phyloP scores from a whole-genome alignment of 2,113 vertebrate genomes.

The Cisticola juncidis region DNA sequence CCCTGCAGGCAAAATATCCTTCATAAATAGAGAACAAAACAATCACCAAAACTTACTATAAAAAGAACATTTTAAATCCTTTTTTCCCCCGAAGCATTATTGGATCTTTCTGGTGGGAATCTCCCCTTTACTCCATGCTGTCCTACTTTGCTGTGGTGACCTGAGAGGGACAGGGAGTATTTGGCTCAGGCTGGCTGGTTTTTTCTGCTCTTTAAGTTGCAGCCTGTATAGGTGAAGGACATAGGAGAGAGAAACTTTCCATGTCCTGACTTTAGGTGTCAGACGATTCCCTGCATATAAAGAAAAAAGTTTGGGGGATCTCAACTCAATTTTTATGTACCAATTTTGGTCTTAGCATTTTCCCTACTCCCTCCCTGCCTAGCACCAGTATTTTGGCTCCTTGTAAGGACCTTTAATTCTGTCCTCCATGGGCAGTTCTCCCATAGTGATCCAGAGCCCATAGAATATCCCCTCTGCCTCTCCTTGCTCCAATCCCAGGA shows the following conservation, averaged over 20 bases:
- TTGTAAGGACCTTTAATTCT: background rate
- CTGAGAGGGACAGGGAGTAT: background rate
- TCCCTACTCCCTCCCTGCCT: background rate
- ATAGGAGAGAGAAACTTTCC: background rate
- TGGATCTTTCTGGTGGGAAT: background rate
- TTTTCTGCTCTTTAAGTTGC: background rate
- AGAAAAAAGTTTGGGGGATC: background rate
- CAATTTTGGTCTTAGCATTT: background rate
- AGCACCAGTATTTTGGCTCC: background rate
- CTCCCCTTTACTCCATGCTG: background rate
- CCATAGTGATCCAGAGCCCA: background rate
- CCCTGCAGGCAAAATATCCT: background rate
- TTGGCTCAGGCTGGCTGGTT: background rate
- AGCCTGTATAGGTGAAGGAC: background rate
- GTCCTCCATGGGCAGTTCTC: background rate
- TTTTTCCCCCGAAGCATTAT: background rate
- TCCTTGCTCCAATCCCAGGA: background rate
- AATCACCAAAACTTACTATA: background rate
- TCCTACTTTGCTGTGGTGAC: background rate
- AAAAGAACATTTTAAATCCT: background rate
- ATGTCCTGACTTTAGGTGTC: background rate
- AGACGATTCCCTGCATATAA: background rate
- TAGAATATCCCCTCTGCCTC: background rate
- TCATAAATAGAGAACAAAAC: slow-evolving; percentile 14
- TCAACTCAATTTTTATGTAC: background rate